phyloP scores from a whole-genome alignment of 2,797 vertebrate species.

The Enteromius mattozi region DNA sequence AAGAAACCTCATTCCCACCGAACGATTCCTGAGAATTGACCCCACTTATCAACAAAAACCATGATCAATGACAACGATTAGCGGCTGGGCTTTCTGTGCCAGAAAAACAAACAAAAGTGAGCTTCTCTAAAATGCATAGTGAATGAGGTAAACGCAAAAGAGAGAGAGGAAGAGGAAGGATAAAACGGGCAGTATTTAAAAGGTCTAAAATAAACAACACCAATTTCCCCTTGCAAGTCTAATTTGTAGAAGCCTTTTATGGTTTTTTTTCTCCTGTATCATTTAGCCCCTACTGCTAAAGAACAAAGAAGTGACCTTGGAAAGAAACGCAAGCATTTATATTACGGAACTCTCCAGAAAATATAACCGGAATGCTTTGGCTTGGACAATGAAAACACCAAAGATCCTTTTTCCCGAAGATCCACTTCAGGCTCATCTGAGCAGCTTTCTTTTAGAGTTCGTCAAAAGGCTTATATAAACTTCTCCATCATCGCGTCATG shows the following conservation, averaged over 20 bases:
- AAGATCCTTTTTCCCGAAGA: conserved; percentile 18
- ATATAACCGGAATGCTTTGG: not conserved
- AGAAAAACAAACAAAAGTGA: conserved; percentile 25
- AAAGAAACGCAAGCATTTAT: conserved; percentile 44
- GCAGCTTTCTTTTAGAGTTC: not conserved
- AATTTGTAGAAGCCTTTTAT: conserved; percentile 12
- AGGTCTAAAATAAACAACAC: conserved; percentile 11
- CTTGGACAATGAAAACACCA: conserved; percentile 5
- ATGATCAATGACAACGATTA: conserved; percentile 43
- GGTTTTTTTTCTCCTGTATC: conserved; percentile 7
- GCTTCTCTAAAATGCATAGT: not conserved
- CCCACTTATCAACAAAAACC: conserved; percentile 39
- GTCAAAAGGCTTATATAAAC: conserved; percentile 34
- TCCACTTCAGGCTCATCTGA: conserved; percentile 16
- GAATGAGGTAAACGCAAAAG: conserved; percentile 7
- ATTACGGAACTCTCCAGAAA: not conserved
- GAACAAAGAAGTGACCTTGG: conserved; percentile 46
- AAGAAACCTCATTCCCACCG: conserved; percentile 21
- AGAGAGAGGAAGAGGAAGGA: not conserved
- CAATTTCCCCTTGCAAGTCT: conserved; percentile 14
- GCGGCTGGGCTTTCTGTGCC: conserved; percentile 9
- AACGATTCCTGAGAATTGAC: conserved; percentile 29
- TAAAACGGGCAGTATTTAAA: not conserved
- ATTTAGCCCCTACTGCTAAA: conserved; percentile 10
- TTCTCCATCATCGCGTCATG: conserved; percentile 1